Evolutionary conservation across 2,113 vertebrate genomes (phyloP), one percentile per base, ranked within the genome.

Genomic region (Alligator mississippiensis): DNA sequence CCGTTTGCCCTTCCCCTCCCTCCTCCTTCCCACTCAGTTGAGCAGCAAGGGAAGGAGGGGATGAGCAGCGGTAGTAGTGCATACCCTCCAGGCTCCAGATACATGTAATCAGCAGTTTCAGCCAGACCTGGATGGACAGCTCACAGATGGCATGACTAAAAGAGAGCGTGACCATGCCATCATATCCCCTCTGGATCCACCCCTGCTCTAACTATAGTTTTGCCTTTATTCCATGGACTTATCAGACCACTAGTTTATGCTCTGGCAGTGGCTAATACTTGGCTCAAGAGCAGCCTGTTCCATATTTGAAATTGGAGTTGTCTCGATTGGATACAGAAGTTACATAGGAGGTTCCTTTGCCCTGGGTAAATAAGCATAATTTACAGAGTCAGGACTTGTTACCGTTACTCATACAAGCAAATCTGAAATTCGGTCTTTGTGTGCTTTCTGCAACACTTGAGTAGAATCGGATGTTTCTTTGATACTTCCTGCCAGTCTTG

Each of bases 211-310:
- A 47, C 47, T 47, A 47, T 47, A 47, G 47, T 47, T 47, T 47
- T 47, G 47, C 47, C 47, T 47, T 47, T 47, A 47, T 47, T 47
- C 47, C 47, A 47, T 47, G 47, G 47, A 47, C 47, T 47, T 47
- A 13, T 74, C 70, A 74, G 34, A 22, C 34, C 34, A 38, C 22
- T 47, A 22, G 34, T 14, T 22, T 38, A 15, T 47, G 34, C 18
- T 28, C 84, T 87, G 57, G 38, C 66, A 38, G 19, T 28, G 54
- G 38, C 30, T 62, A 38, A 0, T 77, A 62, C 55, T 82, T 89
- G 75, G 81, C 58, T 94, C 0, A 0, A 61, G 54, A 85, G 38
- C 0, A 0, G 38, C 60, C 90, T 2, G 17, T 81, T 85, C 38
- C 81, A 18, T 21, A 22, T 80, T 64, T 58, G 9, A 54, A 60